These are phyloP conservation scores for Paragorgia papillata DNA, from an alignment of 92 coral and sea anemone genomes.

Conservation along the genomic window DNA sequence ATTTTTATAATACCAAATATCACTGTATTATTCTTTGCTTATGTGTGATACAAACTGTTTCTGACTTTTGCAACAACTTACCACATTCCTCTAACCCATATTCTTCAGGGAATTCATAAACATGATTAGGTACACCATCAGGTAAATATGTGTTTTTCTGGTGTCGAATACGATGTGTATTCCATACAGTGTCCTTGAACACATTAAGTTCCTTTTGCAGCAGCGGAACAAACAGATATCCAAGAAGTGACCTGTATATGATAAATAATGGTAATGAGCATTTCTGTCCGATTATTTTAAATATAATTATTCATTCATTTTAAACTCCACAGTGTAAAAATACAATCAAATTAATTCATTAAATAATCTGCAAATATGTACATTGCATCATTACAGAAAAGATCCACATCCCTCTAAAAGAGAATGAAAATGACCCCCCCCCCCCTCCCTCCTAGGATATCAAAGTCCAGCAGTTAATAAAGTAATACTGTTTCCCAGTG, in stretches of 20 bases:
- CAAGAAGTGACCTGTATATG: conserved; percentile 30
- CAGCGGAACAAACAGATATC: conserved; percentile 12
- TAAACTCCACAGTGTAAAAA: no score
- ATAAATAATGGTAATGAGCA: neutral
- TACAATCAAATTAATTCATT: no score
- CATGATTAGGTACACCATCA: conserved; percentile 32
- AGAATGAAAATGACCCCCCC: no score
- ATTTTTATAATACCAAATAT: neutral
- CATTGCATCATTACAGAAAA: no score
- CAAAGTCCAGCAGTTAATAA: no score
- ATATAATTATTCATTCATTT: no score
- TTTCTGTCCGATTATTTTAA: no score
- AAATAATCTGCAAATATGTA: no score
- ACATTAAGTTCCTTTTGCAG: conserved; percentile 7
- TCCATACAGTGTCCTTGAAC: conserved; percentile 27
- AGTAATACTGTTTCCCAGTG: no score
- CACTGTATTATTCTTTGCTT: conserved; percentile 13
- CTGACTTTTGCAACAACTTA: neutral
- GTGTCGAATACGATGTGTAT: conserved; percentile 25
- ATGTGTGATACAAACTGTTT: neutral
- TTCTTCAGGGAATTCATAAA: conserved; percentile 16
- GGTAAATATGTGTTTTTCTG: conserved; percentile 33
- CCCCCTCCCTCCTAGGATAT: no score
- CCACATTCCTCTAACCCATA: conserved; percentile 36
- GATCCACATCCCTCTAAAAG: no score